Evolutionary conservation across 2,797 vertebrate genomes (phyloP).

Genomic region (Phrynocephalus guinanensis): DNA sequence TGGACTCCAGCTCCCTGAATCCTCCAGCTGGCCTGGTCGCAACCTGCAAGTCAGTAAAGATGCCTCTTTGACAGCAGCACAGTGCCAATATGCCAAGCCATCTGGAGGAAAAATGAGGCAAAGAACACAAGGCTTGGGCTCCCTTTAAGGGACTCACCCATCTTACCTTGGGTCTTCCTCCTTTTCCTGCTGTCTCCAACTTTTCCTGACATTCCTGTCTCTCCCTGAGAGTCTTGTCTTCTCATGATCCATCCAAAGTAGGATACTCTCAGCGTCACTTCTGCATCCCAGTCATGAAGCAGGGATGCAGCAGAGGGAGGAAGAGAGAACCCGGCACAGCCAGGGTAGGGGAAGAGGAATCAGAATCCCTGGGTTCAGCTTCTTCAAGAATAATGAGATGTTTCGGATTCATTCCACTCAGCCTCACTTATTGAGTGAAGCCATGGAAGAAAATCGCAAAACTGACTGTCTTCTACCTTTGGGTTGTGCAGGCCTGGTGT

Average conservation of each 20-base stretch:
- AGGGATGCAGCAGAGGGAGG: too few relatives aligned
- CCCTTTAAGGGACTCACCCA: too few relatives aligned
- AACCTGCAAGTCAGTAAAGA: neutral
- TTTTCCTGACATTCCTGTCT: too few relatives aligned
- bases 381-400: neutral
- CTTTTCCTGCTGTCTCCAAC: too few relatives aligned
- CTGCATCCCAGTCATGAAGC: too few relatives aligned
- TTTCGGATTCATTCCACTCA: neutral
- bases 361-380: neutral
- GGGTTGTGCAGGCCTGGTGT: neutral
- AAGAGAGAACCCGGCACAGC: too few relatives aligned
- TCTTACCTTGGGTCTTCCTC: too few relatives aligned
- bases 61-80: neutral
- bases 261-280: too few relatives aligned
- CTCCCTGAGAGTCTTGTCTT: too few relatives aligned
- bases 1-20: too few relatives aligned
- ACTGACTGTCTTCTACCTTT: neutral
- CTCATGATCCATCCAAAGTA: too few relatives aligned
- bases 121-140: neutral
- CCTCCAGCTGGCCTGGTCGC: too few relatives aligned
- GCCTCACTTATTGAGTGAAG: neutral
- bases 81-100: neutral
- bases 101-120: constrained; percentile 5
- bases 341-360: neutral
- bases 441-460: neutral